Evolutionary conservation across 2,797 vertebrate genomes (phyloP).

Genomic region (Mus minutoides): DNA sequence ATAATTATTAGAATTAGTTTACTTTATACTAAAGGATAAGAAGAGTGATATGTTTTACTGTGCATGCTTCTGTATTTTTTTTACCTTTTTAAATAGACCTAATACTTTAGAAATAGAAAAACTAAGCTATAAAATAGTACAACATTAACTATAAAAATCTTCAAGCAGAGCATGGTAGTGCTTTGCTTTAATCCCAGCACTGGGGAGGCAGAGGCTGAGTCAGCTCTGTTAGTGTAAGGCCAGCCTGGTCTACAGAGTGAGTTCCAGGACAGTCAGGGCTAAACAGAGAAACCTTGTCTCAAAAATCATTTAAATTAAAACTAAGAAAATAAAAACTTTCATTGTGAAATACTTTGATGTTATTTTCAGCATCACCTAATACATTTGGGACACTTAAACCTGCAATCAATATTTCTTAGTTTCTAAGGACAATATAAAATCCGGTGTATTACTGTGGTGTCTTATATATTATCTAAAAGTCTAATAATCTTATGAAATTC

Average conservation of each 20-base stretch:
- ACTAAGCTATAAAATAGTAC: constrained; percentile 30
- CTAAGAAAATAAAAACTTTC: neutral
- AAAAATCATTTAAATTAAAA: neutral
- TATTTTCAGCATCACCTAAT: neutral
- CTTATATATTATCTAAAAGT: constrained; percentile 52
- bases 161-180: neutral
- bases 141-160: neutral
- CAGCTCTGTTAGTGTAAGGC: neutral
- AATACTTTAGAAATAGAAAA: constrained; percentile 53
- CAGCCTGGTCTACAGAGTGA: neutral
- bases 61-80: neutral
- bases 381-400: neutral
- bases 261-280: neutral
- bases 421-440: constrained; percentile 38
- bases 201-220: neutral
- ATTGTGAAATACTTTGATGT: neutral
- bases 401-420: neutral
- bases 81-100: neutral
- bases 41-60: neutral
- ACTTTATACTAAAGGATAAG: neutral
- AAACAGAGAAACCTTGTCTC: neutral
- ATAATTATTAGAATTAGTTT: constrained; percentile 31
- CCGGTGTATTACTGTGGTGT: neutral
- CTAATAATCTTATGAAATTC: constrained; percentile 55
- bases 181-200: neutral